phyloP scores from a whole-genome alignment of 1,140 invertebrate genomes.

The Arctopsyche grandis region DNA sequence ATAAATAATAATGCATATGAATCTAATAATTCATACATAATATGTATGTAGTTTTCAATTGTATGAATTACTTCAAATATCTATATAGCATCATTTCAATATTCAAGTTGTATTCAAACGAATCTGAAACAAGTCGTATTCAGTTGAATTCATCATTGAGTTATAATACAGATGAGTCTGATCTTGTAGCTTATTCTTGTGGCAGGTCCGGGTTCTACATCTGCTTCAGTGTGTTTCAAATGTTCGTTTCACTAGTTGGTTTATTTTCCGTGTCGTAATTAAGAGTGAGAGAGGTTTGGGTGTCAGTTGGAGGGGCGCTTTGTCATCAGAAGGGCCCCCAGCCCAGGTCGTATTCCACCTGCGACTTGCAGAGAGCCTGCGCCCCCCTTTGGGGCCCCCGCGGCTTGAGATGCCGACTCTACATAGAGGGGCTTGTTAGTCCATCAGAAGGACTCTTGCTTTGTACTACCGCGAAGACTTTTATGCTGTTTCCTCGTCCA shows the following conservation, averaged over 20 bases:
- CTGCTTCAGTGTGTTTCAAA: too few relatives aligned
- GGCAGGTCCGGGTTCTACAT: too few relatives aligned
- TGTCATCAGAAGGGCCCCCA: constrained; percentile 20
- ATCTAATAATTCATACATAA: too few relatives aligned
- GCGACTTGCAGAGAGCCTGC: constrained; percentile 5
- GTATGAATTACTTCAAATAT: too few relatives aligned
- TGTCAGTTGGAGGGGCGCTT: constrained; percentile 26
- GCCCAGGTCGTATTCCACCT: neutral
- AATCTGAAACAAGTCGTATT: too few relatives aligned
- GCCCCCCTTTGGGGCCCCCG: neutral
- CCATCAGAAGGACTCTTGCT: constrained; percentile 44
- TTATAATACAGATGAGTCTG: too few relatives aligned
- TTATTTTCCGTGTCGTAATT: neutral
- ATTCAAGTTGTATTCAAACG: too few relatives aligned
- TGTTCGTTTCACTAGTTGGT: neutral
- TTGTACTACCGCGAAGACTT: constrained; percentile 28
- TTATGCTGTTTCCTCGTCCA: neutral
- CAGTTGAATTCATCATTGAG: too few relatives aligned
- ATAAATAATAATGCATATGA: too few relatives aligned
- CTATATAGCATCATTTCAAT: too few relatives aligned
- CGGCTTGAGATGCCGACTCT: neutral
- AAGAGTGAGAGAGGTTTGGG: constrained; percentile 20
- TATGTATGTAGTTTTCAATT: too few relatives aligned
- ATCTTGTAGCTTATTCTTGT: too few relatives aligned
- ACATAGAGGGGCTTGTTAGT: constrained; percentile 52